Percentiles rank a stretch among this genome's conserved stretches.
phyloP scores from a whole-genome alignment of 2,888 invertebrate genomes.

The Oscheius myriophilus region DNA sequence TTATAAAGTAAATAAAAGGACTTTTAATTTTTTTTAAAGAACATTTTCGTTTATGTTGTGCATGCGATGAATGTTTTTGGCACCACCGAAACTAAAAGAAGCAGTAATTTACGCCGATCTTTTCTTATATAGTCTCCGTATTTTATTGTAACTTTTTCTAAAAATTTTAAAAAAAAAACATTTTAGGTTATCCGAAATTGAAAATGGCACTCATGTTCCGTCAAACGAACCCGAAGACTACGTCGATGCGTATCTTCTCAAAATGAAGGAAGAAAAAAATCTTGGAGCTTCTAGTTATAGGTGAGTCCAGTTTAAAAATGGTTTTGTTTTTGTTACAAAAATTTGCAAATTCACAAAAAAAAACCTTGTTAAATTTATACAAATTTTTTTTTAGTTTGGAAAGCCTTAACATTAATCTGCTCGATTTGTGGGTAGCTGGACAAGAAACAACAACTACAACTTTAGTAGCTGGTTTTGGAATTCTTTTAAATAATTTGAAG shows the following conservation, averaged over 20 bases:
- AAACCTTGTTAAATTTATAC: no score
- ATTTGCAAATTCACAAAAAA: no score
- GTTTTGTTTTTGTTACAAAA: background rate
- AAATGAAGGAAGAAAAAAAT: slow-evolving; percentile 43
- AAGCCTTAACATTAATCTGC: slow-evolving; percentile 34
- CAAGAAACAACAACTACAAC: slow-evolving; percentile 55
- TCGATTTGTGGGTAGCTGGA: slow-evolving; percentile 52
- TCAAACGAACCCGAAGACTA: slow-evolving; percentile 41
- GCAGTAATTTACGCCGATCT: no score
- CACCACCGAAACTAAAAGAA: no score
- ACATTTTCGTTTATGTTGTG: no score
- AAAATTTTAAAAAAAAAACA: no score
- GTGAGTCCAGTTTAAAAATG: slow-evolving; percentile 22
- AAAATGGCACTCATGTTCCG: slow-evolving; percentile 31
- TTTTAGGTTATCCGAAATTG: slow-evolving; percentile 1
- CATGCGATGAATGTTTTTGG: no score
- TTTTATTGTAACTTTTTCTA: no score
- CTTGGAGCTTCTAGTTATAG: slow-evolving; percentile 7
- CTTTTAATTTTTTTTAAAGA: no score
- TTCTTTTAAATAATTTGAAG: slow-evolving; percentile 43
- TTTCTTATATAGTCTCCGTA: no score
- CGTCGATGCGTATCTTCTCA: slow-evolving; percentile 41
- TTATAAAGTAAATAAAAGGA: no score
- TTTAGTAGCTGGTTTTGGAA: slow-evolving; percentile 35
- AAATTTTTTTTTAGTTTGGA: slow-evolving; percentile 29